Evolutionary conservation across 2,888 invertebrate species (phyloP).

Genomic region (Eupithecia tripunctaria): DNA sequence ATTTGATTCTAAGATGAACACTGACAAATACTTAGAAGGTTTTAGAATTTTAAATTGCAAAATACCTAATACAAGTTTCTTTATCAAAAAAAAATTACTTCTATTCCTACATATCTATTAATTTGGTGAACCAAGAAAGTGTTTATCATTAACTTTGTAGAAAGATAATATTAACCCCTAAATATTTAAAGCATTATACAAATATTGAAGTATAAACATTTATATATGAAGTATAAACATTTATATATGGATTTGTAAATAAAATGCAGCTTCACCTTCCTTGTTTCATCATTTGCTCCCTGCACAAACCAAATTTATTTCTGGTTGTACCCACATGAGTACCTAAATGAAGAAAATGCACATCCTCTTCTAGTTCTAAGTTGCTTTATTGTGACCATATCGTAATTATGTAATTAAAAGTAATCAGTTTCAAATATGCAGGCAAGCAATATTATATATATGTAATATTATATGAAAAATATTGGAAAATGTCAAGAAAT

Average conservation of each 20-base stretch:
- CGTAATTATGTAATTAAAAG: no score
- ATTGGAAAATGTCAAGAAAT: no score
- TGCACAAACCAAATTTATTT: neutral
- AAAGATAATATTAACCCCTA: neutral
- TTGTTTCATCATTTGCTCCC: neutral
- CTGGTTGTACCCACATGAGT: neutral
- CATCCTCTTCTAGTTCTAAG: no score
- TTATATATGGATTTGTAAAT: neutral
- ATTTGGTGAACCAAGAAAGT: neutral
- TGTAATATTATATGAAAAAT: no score
- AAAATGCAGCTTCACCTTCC: neutral
- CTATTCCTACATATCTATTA: neutral
- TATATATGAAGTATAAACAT: neutral
- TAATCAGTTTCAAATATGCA: no score
- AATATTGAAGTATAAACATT: neutral
- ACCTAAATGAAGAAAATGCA: no score
- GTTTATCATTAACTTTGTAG: neutral
- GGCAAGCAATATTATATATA: no score
- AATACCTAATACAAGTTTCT: neutral
- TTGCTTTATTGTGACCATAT: no score
- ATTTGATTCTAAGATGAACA: neutral
- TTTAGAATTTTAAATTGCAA: neutral
- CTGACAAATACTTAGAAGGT: neutral
- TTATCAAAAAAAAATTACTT: neutral
- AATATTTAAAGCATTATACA: neutral